Conservation (phyloP, 2,113 vertebrate genomes). For the Heterotilapia buettikoferi region DNA sequence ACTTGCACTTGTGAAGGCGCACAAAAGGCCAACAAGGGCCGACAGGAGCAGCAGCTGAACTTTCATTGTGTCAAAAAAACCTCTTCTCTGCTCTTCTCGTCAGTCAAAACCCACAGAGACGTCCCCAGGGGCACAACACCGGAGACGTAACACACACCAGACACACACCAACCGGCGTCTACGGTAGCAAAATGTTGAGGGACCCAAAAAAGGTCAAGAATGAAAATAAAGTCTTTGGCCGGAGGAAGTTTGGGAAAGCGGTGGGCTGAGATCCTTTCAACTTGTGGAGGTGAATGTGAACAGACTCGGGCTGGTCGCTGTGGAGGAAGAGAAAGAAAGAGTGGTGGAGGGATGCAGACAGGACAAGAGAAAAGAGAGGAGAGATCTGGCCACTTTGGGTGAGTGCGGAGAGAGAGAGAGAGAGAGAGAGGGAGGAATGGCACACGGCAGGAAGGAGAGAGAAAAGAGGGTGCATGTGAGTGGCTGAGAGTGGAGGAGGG, state of each 20-base stretch:
- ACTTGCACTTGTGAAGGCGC: conserved; percentile 61
- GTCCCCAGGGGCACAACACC: conserved; percentile 23
- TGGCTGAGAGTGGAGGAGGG: conserved; percentile 45
- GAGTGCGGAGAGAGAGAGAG: conserved; percentile 16
- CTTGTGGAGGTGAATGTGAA: background rate
- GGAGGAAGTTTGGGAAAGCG: background rate
- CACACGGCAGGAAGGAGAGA: conserved; percentile 52
- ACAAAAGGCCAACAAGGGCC: conserved; percentile 61
- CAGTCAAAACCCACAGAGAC: conserved; percentile 4
- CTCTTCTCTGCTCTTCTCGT: conserved; percentile 11
- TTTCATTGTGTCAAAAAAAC: conserved; percentile 36
- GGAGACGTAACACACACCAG: background rate
- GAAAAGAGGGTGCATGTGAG: conserved; percentile 28
- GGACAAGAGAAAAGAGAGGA: conserved; percentile 29
- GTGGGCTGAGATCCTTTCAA: background rate
- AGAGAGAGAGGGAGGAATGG: conserved; percentile 35
- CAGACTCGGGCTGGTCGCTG: background rate
- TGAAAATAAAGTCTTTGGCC: background rate
- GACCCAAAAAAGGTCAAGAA: background rate
- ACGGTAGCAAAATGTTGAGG: background rate
- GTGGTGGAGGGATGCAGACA: conserved; percentile 29
- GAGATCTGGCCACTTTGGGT: conserved; percentile 37
- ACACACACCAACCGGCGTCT: conserved; percentile 7
- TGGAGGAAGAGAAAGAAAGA: background rate
- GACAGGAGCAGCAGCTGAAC: conserved; percentile 60